Evolutionary conservation across 2,888 invertebrate genomes (phyloP).

Genomic region (Teleogryllus oceanicus): DNA sequence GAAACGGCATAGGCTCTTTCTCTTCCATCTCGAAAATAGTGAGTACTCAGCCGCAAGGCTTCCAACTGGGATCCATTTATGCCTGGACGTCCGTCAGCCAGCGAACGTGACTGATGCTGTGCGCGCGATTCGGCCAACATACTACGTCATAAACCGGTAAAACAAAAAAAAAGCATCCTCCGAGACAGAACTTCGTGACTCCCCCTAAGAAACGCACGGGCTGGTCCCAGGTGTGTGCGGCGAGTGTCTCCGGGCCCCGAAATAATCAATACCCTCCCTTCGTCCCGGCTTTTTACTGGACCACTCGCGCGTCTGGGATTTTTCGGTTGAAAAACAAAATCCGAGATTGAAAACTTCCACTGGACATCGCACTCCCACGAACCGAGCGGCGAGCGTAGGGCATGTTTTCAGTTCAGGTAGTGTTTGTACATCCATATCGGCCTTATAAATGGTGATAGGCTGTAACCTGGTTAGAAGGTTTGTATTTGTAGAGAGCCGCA

Average conservation of each 20-base stretch:
- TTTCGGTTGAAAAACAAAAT: conserved; percentile 10
- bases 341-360: not conserved
- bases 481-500: conserved; percentile 29
- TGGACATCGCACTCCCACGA: not conserved
- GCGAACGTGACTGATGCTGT: too few relatives aligned
- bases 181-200: too few relatives aligned
- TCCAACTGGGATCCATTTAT: too few relatives aligned
- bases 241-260: not conserved
- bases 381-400: not conserved
- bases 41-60: too few relatives aligned
- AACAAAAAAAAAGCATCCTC: too few relatives aligned
- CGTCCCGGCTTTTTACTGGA: not conserved
- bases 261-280: conserved; percentile 6
- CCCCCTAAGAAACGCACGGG: too few relatives aligned
- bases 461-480: conserved; percentile 36
- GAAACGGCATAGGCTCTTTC: too few relatives aligned
- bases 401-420: conserved; percentile 20
- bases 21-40: too few relatives aligned
- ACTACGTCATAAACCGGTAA: too few relatives aligned
- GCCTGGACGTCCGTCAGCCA: too few relatives aligned
- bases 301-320: not conserved
- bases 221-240: not conserved
- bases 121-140: too few relatives aligned
- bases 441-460: conserved; percentile 38
- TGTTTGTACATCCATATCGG: conserved; percentile 18